A percentile compares a stretch with the other conserved stretches of the same genome.
Conservation (phyloP, 2,797 vertebrate genomes). For the Anabacerthia variegaticeps region DNA sequence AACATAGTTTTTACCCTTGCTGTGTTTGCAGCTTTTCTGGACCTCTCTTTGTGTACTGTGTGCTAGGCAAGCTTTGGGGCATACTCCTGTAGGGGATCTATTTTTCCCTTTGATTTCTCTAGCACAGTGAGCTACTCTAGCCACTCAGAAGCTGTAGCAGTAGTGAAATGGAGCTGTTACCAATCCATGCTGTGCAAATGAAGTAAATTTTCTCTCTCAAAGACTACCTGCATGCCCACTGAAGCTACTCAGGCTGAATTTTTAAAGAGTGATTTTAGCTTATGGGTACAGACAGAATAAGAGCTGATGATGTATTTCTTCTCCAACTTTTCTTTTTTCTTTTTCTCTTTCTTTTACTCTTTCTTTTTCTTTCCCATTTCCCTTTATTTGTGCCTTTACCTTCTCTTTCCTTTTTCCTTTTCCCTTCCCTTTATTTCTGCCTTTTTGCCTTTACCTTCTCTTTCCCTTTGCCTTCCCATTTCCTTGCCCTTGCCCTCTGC, state of each 20-base stretch:
- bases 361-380: neutral
- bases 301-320: neutral
- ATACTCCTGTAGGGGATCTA: neutral
- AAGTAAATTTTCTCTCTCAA: neutral
- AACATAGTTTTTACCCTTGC: neutral
- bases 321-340: neutral
- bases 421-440: too few relatives aligned
- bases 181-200: neutral
- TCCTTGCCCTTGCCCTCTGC: rapidly evolving
- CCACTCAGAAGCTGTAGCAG: neutral
- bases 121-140: neutral
- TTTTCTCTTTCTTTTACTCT: neutral
- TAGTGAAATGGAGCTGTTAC: neutral
- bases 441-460: too few relatives aligned
- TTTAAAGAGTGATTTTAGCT: neutral
- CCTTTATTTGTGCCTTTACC: neutral
- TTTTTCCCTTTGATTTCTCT: neutral
- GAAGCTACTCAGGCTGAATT: neutral
- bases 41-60: neutral
- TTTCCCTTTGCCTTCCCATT: rapidly evolving
- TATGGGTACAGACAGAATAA: neutral
- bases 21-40: neutral
- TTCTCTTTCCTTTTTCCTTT: too few relatives aligned
- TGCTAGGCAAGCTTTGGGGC: neutral
- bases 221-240: neutral